Evolutionary conservation across 2,888 invertebrate genomes (phyloP).

Genomic region (Vannuccia rotundouncinata): DNA sequence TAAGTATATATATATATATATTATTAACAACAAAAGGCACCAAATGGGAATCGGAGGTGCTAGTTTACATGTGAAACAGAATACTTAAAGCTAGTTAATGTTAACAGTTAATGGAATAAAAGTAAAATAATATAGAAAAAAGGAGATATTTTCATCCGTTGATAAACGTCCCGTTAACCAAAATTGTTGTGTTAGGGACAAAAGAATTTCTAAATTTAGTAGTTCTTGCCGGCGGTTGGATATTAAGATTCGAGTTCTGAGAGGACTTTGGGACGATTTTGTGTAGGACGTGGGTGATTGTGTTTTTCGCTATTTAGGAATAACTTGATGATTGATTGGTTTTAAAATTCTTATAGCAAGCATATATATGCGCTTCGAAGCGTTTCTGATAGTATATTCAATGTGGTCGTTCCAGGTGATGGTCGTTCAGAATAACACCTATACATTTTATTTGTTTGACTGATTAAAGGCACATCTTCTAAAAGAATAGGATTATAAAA

Average conservation of each 20-base stretch:
- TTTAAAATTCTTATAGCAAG: neutral
- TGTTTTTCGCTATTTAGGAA: no score
- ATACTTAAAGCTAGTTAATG: neutral
- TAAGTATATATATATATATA: neutral
- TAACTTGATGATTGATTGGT: no score
- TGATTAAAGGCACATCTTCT: neutral
- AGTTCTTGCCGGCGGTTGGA: no score
- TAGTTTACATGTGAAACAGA: neutral
- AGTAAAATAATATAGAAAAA: neutral
- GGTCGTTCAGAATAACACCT: neutral
- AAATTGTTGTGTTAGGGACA: no score
- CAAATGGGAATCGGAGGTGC: neutral
- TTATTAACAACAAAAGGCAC: neutral
- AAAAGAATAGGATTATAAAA: neutral
- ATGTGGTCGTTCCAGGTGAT: neutral
- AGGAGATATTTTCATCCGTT: neutral
- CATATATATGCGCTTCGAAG: neutral
- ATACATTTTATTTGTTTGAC: neutral
- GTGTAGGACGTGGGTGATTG: no score
- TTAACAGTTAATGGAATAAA: neutral
- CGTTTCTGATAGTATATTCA: neutral
- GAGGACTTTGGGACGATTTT: no score
- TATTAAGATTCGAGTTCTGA: no score
- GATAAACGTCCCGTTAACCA: neutral
- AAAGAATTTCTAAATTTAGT: no score